phyloP scores from a whole-genome alignment of 2,797 vertebrate species.

The Alosa sapidissima region DNA sequence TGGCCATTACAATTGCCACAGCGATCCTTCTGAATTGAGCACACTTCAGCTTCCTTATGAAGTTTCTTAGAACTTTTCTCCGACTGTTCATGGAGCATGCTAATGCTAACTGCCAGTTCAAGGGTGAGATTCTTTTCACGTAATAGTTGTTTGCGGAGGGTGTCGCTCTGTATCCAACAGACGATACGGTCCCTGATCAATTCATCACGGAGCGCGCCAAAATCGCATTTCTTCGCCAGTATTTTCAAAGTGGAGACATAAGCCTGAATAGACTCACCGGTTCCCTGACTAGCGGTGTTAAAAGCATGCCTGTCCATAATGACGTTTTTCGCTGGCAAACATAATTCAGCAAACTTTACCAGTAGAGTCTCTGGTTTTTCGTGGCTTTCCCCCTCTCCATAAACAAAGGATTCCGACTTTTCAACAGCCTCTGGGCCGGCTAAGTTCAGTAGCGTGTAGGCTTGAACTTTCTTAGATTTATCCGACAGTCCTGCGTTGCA shows the following conservation, averaged over 20 bases:
- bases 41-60: conserved; percentile 19
- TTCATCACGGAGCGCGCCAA: background rate
- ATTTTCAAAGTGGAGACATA: conserved; percentile 16
- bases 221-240: conserved; percentile 10
- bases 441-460: background rate
- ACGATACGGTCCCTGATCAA: background rate
- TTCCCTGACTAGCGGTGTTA: too few relatives aligned
- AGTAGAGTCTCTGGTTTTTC: background rate
- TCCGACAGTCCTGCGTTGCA: background rate
- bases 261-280: background rate
- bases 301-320: too few relatives aligned
- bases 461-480: background rate
- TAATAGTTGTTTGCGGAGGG: conserved; percentile 11
- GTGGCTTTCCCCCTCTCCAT: background rate
- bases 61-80: background rate
- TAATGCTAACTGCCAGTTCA: conserved; percentile 11
- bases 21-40: conserved; percentile 15
- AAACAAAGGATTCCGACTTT: background rate
- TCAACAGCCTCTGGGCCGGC: background rate
- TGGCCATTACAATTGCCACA: conserved; percentile 30
- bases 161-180: conserved; percentile 4
- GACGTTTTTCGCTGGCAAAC: too few relatives aligned
- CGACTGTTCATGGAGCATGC: conserved; percentile 19
- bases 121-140: conserved; percentile 28
- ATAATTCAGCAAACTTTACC: background rate